Evolutionary conservation across 2,113 vertebrate species (phyloP), one percentile per base, ranked within the genome.

Genomic region (Ardeotis arabs): DNA sequence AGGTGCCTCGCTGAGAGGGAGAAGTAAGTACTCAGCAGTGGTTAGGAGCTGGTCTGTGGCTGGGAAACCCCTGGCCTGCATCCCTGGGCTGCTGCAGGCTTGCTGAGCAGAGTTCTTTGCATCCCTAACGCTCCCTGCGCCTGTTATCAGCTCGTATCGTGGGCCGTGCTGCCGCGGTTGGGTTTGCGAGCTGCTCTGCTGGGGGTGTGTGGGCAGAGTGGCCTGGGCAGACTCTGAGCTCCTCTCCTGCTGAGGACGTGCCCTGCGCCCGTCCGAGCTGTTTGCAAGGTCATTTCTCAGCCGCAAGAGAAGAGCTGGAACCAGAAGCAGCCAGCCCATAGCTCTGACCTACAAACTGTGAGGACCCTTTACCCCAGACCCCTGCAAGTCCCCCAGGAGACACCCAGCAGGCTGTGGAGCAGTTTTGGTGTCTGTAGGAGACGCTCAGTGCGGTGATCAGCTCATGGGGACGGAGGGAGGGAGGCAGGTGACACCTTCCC

Each of bases 91-190:
- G 77, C 81, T 45, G 49, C 14, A 49, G 83, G 6, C 55, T 83
- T 37, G 29, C 52, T 37, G 55, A 29, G 59, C 27, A 52, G 62
- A 80, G 67, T 53, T 50, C 33, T 67, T 64, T 68, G 55, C 24
- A 4, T 77, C 68, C 41, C 23, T 50, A 1, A 7, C 20, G 31
- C 22, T 84, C 45, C 37, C 45, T 5, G 18, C 29, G n/a, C 49
- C 84, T 3, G 2, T 75, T 58, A 19, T 5, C 37, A 9, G 39
- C 41, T 74, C 33, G 60, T 73, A 2, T 12, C 0, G 0, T 22
- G 55, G 24, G 22, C n/a, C 4, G 11, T 49, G 73, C 16, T 33
- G 24, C 64, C 23, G 9, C 9, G 4, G 24, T 25, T 41, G 68
- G 24, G n/a, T 87, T 56, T 44, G 74, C 49, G 24, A 72, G 78